Percentiles rank a stretch among this genome's conserved stretches.
These are phyloP conservation scores for Jaculus jaculus DNA, from an alignment of 2,113 vertebrate species.

Conservation along the genomic window DNA sequence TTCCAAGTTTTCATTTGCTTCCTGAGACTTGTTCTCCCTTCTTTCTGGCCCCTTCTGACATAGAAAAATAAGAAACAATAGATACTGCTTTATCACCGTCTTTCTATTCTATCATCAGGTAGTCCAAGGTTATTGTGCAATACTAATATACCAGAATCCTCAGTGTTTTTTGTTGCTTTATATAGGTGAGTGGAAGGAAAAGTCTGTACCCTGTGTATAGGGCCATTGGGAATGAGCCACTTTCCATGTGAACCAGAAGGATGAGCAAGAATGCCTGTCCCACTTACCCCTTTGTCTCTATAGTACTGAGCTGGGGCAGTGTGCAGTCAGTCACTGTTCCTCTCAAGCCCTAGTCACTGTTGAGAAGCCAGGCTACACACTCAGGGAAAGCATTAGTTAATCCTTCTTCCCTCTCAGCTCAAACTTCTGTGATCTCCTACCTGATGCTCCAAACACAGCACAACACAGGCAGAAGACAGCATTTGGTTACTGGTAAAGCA, in stretches of 20 bases:
- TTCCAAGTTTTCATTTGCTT: slow-evolving; percentile 20
- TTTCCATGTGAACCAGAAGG: background rate
- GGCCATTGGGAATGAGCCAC: background rate
- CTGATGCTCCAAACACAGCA: background rate
- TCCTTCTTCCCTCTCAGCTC: background rate
- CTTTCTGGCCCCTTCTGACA: background rate
- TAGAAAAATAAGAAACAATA: background rate
- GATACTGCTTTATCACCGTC: background rate
- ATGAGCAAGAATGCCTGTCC: background rate
- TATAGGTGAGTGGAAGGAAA: background rate
- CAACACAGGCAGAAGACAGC: background rate
- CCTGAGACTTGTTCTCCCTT: background rate
- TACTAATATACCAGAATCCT: background rate
- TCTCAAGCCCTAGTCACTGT: background rate
- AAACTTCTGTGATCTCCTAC: background rate
- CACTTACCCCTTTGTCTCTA: background rate
- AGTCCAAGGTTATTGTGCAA: background rate
- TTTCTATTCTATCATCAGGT: background rate
- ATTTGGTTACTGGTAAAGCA: background rate
- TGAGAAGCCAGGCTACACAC: background rate
- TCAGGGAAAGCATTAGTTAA: background rate
- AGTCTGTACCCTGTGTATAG: background rate
- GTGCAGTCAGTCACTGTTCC: background rate
- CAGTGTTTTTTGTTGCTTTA: background rate
- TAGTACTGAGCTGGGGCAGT: background rate